These are phyloP conservation scores for Dasypus novemcinctus DNA, from an alignment of 2,113 vertebrate species.

Conservation along the genomic window DNA sequence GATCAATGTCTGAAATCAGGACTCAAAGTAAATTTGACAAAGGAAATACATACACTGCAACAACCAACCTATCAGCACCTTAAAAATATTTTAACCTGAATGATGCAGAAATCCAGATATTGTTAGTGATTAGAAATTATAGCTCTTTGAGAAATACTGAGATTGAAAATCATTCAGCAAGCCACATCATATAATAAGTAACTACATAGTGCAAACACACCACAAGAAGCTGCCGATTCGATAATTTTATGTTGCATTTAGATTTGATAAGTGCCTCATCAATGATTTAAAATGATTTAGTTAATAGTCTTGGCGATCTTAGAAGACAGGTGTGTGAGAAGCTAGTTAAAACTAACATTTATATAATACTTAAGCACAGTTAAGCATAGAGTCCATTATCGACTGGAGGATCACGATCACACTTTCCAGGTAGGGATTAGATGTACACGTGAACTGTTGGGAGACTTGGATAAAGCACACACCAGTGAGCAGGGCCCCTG, in stretches of 20 bases:
- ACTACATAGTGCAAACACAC: not conserved
- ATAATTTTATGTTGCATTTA: not conserved
- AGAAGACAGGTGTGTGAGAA: not conserved
- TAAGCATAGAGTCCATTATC: not conserved
- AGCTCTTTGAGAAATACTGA: slow-evolving; percentile 27
- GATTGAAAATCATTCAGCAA: not conserved
- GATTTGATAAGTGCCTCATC: not conserved
- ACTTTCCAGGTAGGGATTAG: not conserved
- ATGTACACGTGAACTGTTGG: not conserved
- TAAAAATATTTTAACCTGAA: slow-evolving; percentile 8
- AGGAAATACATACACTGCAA: not conserved
- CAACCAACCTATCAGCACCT: not conserved
- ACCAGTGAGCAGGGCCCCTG: not conserved
- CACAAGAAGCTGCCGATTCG: not conserved
- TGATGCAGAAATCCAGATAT: not conserved
- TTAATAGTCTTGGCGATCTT: not conserved
- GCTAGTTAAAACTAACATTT: not conserved
- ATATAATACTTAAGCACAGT: not conserved
- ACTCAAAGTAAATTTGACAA: not conserved
- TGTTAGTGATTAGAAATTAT: not conserved
- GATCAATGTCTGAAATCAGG: not conserved
- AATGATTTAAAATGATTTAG: not conserved
- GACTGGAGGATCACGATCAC: not conserved
- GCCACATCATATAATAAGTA: not conserved
- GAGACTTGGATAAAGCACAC: not conserved